Evolutionary conservation across 2,113 vertebrate species (phyloP).

Genomic region (Hyla sarda): DNA sequence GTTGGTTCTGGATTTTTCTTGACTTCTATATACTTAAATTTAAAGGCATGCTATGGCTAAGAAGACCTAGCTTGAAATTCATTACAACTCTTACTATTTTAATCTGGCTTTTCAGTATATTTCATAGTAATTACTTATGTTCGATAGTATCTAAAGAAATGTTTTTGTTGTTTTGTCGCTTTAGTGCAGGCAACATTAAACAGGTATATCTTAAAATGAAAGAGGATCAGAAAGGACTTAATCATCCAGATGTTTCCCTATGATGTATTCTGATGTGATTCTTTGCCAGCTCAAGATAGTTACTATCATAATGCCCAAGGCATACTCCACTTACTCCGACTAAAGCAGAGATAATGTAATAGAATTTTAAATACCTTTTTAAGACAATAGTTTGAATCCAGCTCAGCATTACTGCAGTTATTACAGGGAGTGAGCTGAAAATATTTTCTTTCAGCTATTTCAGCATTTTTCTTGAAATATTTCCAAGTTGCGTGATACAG

Average conservation of each 20-base stretch:
- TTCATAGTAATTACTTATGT: not conserved
- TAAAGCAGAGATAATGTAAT: slow-evolving; percentile 56
- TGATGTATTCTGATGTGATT: slow-evolving; percentile 46
- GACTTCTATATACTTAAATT: not conserved
- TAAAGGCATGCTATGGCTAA: not conserved
- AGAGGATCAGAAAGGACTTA: slow-evolving; percentile 21
- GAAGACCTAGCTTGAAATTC: not conserved
- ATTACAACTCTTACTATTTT: not conserved
- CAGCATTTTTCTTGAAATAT: slow-evolving; percentile 54
- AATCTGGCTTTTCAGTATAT: not conserved
- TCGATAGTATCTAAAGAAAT: not conserved
- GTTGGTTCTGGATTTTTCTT: no score
- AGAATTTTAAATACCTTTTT: slow-evolving; percentile 60
- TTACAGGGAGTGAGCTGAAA: slow-evolving; percentile 40
- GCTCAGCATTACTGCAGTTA: slow-evolving; percentile 49
- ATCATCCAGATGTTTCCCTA: slow-evolving; percentile 28
- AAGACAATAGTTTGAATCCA: slow-evolving; percentile 52
- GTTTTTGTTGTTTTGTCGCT: not conserved
- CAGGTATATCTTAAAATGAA: not conserved
- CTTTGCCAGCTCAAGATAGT: slow-evolving; percentile 43
- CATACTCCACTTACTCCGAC: slow-evolving; percentile 48
- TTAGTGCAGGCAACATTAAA: no score
- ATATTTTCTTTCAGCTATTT: slow-evolving; percentile 49
- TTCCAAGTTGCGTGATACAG: slow-evolving; percentile 33
- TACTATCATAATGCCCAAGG: slow-evolving; percentile 48